Evolutionary conservation across 2,113 vertebrate genomes (phyloP).

Genomic region (Nycticryphes semicollaris): DNA sequence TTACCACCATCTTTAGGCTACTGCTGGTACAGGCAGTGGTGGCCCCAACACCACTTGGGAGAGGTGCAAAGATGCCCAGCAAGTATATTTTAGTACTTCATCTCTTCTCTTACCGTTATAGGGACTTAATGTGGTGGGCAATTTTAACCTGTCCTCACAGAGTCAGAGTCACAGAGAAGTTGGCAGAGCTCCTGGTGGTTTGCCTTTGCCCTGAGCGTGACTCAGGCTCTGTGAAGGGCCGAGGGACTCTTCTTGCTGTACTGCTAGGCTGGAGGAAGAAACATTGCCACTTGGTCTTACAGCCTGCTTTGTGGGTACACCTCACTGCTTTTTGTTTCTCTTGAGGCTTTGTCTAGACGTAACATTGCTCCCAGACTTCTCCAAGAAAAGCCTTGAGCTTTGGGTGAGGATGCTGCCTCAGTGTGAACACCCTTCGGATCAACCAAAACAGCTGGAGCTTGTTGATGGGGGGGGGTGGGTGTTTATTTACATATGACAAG

Average conservation of each 20-base stretch:
- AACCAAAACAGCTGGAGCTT: neutral
- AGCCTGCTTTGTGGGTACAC: neutral
- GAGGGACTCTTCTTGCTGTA: neutral
- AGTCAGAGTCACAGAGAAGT: rapidly evolving
- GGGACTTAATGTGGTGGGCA: neutral
- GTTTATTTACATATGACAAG: neutral
- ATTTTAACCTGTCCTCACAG: neutral
- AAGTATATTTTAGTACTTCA: rapidly evolving
- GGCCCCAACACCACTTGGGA: rapidly evolving
- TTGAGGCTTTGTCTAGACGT: neutral
- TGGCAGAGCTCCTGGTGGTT: neutral
- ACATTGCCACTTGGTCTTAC: neutral
- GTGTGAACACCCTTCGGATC: neutral
- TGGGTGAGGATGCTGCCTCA: neutral
- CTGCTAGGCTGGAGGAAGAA: neutral
- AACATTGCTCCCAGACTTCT: neutral
- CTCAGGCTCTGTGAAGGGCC: neutral
- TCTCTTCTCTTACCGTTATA: neutral
- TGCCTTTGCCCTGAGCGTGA: neutral
- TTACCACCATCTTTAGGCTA: neutral
- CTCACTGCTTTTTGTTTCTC: neutral
- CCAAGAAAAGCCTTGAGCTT: neutral
- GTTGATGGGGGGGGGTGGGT: rapidly evolving
- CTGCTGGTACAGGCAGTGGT: neutral
- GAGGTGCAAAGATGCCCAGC: neutral